Base-by-base conservation (phyloP, 2,888 invertebrate genomes). In the Ptychoptera contaminata region DNA sequence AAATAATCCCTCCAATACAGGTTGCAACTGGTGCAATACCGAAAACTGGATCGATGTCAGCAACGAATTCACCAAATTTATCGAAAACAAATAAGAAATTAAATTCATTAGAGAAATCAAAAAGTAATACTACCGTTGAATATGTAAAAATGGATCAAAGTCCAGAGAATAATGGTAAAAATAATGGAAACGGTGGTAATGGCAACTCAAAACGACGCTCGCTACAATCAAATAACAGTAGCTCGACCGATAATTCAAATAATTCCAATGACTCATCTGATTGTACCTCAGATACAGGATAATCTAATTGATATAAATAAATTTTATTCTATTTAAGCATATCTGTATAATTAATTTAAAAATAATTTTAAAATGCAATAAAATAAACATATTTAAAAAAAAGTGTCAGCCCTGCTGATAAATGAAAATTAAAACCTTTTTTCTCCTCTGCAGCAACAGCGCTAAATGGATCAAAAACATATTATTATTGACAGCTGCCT, bases 231-330 rank as follows among this genome's bases (percentile, higher is more conserved):
- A 48, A 41, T 3, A 57, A 56, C 40, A 59, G 58, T 40, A 76
- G 76, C 53, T 77, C 77, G 0, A 74, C 76, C 1, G 77, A 77
- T 47, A 74, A 75, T 47, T 71, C 73, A 0, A 72, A 70, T 42
- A 76, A 76, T 55, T 75, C 73, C 0, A 76, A 76, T 57, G 76
- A 77, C 38, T 76, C 76, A 0, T 77, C 77, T 38, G 77, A 77
- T 49, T 74, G 71, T 49, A 76, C 76, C 43, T 77, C 77, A 0
- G 77, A 78, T 43, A 69, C 69, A 11, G 68, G 68, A 37, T 68
- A 58, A 52, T 11, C 31, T 40, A 31, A 10, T 23, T 11, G 23
- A 38, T 10, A 2, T 11, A 23, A 10, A 23, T 8, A 11, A 38
- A 10, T 38, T 38, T 10, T 23, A n/a, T n/a, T n/a, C n/a, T n/a